Evolutionary conservation across 2,113 vertebrate genomes (phyloP), one percentile per base, ranked within the genome.

Genomic region (Aspiorhynchus laticeps): DNA sequence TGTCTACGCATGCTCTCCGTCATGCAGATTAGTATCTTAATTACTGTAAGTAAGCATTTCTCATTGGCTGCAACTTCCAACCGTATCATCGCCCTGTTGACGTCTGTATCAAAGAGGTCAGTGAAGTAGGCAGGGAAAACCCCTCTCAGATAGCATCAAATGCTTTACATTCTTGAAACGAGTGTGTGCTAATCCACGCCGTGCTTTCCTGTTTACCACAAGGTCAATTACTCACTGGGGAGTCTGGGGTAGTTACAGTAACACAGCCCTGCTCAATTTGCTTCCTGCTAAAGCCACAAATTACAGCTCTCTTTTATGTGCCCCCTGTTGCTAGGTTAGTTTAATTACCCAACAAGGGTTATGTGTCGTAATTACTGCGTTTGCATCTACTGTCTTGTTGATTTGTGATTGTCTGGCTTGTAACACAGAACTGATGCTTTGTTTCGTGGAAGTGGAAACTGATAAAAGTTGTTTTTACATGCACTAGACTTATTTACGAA

Each of bases 301-400:
- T 91, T 91, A 90, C 89, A 85, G 61, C 80, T 83, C 84, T 88
- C 63, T 51, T 89, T 92, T 90, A 85, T 89, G 86, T 84, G 88
- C 84, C 90, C 89, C 59, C 88, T 88, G 86, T 85, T 90, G 89
- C 86, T 86, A 88, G 85, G 87, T 91, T 91, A 89, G 90, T 84
- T 82, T 89, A 92, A 92, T 92, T 91, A 90, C 89, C 89, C 88
- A 84, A 75, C 79, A 79, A 86, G 87, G 83, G 85, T 78, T 83
- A 75, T 85, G 78, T 84, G 88, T 85, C 83, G 83, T 90, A 91
- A 92, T 91, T 92, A 91, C 87, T 83, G 76, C 84, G 87, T 90
- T 89, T 86, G 84, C 80, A 88, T 88, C 73, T 84, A 28, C 83
- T 61, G 19, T 84, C 31, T 38, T 89, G 87, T 89, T 92, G 89